A percentile compares a stretch with the other conserved stretches of the same genome.
These are phyloP conservation scores for Teinopalpus imperialis DNA, from an alignment of 2,888 invertebrate species.

Conservation along the genomic window DNA sequence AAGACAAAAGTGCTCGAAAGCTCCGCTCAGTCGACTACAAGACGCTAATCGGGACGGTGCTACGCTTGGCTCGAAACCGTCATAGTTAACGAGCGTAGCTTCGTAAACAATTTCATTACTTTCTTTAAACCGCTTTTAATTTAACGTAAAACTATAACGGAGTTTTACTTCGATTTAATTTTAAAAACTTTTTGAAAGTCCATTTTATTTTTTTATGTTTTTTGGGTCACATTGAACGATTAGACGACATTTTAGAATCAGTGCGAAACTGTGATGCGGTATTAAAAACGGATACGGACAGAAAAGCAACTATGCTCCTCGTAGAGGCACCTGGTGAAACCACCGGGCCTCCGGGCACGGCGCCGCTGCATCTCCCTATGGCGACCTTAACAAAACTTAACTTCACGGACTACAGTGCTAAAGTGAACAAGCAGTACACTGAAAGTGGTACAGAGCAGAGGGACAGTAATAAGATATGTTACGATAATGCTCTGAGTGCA, in stretches of 20 bases:
- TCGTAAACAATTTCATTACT: slow-evolving; percentile 37
- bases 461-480: slow-evolving; percentile 60
- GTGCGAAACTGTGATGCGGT: slow-evolving; percentile 53
- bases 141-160: too few relatives aligned
- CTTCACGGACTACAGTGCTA: slow-evolving; percentile 76
- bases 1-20: slow-evolving; percentile 53
- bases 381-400: slow-evolving; percentile 70
- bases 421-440: slow-evolving; percentile 66
- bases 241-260: slow-evolving; percentile 44
- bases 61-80: slow-evolving; percentile 34
- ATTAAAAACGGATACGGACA: slow-evolving; percentile 59
- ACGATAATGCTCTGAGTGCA: slow-evolving; percentile 64
- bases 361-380: slow-evolving; percentile 70
- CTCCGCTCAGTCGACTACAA: slow-evolving; percentile 68
- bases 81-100: slow-evolving; percentile 42
- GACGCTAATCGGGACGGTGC: slow-evolving; percentile 59
- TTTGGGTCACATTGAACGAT: slow-evolving; percentile 10
- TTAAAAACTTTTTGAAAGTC: not conserved
- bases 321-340: slow-evolving; percentile 89
- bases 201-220: slow-evolving; percentile 22
- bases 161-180: too few relatives aligned
- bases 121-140: not conserved
- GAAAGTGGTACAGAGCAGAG: slow-evolving; percentile 50
- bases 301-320: slow-evolving; percentile 86
- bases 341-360: slow-evolving; percentile 83